Conservation (phyloP, 2,113 vertebrate genomes). For the Coracopsis vasa region DNA sequence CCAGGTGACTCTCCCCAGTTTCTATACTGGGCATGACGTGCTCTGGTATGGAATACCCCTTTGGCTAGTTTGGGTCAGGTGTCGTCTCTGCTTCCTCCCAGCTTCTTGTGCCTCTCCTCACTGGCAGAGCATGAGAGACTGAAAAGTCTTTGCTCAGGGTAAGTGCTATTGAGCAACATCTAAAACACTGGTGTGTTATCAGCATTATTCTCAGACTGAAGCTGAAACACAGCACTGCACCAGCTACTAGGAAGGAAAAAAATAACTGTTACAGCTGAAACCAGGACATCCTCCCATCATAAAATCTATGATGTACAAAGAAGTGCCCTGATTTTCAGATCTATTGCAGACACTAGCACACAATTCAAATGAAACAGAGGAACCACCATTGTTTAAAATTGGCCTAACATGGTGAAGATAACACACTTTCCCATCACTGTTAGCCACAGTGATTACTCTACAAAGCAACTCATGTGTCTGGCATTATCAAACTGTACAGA, state of each 20-base stretch:
- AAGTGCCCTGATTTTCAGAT: background rate
- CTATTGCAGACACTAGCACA: background rate
- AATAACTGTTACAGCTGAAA: background rate
- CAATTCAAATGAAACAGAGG: background rate
- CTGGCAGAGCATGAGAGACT: background rate
- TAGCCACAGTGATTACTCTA: background rate
- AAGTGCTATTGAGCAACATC: background rate
- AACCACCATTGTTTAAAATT: background rate
- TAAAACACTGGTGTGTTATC: background rate
- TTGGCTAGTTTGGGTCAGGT: background rate
- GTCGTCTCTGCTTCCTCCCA: background rate
- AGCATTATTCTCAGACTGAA: background rate
- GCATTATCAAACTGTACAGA: background rate
- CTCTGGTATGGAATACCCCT: background rate
- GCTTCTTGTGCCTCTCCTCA: background rate
- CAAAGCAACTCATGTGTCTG: background rate
- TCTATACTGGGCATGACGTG: background rate
- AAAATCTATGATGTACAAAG: background rate
- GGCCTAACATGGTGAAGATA: background rate
- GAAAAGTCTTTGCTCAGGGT: background rate
- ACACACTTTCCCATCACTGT: background rate
- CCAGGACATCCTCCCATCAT: background rate
- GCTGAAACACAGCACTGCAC: background rate
- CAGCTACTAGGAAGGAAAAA: background rate
- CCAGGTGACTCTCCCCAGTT: background rate